These are phyloP conservation scores for Lagodon rhomboides DNA, from an alignment of 2,797 vertebrate species.

Conservation along the genomic window DNA sequence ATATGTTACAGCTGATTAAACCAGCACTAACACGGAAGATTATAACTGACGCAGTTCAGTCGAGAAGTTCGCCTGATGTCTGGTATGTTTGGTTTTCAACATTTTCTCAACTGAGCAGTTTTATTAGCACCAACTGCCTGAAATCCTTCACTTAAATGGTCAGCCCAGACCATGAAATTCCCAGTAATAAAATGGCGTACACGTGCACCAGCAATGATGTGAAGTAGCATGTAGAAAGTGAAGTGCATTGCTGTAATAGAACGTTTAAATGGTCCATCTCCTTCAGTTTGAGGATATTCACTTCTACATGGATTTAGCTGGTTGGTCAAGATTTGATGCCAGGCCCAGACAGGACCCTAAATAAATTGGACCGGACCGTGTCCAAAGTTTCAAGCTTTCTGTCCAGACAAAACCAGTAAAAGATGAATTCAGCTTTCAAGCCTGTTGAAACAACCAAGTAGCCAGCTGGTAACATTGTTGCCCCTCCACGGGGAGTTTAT, in stretches of 20 bases:
- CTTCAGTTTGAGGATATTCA: neutral
- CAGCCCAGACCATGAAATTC: neutral
- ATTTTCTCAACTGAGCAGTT: neutral
- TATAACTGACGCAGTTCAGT: neutral
- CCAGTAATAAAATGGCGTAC: neutral
- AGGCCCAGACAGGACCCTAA: neutral
- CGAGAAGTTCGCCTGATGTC: neutral
- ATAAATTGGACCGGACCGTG: neutral
- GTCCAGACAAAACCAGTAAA: neutral
- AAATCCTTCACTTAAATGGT: neutral
- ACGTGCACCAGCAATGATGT: neutral
- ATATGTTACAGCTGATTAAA: too few species aligned
- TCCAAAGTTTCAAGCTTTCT: neutral
- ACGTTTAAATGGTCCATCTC: neutral
- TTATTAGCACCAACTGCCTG: neutral
- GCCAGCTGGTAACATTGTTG: constrained; percentile 13
- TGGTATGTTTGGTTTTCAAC: neutral
- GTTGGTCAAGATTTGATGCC: neutral
- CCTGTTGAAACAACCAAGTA: neutral
- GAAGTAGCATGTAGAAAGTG: neutral
- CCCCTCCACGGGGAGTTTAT: constrained; percentile 8
- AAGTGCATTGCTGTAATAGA: too few species aligned
- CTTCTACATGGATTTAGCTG: neutral
- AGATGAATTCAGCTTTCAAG: neutral
- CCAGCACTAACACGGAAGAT: too few species aligned